Evolutionary conservation across 2,797 vertebrate genomes (phyloP).

Genomic region (Scarus forsteni): DNA sequence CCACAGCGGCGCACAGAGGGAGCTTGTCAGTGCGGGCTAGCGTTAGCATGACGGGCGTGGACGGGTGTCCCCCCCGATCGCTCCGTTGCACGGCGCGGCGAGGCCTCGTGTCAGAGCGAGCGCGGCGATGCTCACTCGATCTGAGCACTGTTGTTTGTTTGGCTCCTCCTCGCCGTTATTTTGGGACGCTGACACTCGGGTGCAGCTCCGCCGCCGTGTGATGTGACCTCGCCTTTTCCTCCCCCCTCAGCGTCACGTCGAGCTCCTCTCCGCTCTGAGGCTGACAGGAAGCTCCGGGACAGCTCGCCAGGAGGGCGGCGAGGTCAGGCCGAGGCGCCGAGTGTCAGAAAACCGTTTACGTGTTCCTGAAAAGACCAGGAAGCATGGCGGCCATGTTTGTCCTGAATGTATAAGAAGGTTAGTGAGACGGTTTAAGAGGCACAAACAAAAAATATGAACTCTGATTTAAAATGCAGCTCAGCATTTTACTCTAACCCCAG

Average conservation of each 20-base stretch:
- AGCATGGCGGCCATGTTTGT: no score
- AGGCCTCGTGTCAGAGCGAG: conserved; percentile 69
- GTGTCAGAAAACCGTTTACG: conserved; percentile 27
- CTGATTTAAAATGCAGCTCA: no score
- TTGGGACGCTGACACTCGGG: conserved; percentile 76
- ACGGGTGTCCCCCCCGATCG: conserved; percentile 78
- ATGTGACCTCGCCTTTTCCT: conserved; percentile 61
- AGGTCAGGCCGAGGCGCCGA: conserved; percentile 34
- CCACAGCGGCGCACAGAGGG: conserved; percentile 78
- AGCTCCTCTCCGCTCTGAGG: conserved; percentile 41
- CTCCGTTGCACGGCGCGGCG: conserved; percentile 75
- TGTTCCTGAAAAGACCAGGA: conserved; percentile 57
- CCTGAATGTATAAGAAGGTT: no score
- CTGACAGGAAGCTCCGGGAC: conserved; percentile 75
- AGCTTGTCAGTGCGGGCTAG: conserved; percentile 77
- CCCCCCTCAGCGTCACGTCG: conserved; percentile 52
- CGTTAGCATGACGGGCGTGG: conserved; percentile 67
- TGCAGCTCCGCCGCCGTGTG: conserved; percentile 65
- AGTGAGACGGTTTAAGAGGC: no score
- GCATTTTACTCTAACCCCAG: no score
- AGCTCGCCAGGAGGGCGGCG: conserved; percentile 59
- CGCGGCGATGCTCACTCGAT: conserved; percentile 77
- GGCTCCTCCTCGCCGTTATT: conserved; percentile 73
- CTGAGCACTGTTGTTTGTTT: conserved; percentile 84
- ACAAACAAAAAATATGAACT: no score